Base-by-base conservation (phyloP, 2,888 invertebrate species). In the Xanthostigma xanthostigma region DNA sequence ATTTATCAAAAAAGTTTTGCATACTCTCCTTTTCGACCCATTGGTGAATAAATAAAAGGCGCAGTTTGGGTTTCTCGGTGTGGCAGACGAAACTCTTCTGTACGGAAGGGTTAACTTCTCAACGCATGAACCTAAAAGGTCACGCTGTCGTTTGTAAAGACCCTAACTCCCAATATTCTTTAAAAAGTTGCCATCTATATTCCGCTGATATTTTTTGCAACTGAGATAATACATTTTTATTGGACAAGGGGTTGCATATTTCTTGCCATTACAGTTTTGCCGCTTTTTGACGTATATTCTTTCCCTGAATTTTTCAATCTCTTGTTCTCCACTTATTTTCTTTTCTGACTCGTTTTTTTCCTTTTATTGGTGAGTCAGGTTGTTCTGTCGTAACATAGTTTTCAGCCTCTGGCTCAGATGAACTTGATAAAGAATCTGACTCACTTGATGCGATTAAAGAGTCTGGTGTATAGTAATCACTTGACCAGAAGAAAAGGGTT, bases 61-160 rank as follows among this genome's bases (percentile, higher is more conserved):
- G 36, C 50, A 50, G 49, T 50, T 51, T 38, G 40, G 41, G 34
- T 35, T 42, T n/a, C 12, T n/a, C 3, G n/a, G n/a, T 12, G 38
- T 38, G 8, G 13, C 17, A 14, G 9, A 14, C 17, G 11, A 10
- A 17, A 10, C 14, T 11, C n/a, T n/a, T 40, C 45, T 40, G 17
- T 50, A 34, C 49, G 50, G 39, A 46, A 50, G 39, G 44, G 27
- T 40, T 40, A 41, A 45, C 33, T 45, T 45, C 41, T 50, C 52
- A 10, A 50, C 37, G 27, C 50, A 52, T 10, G 50, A 50, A 27
- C 48, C 44, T 41, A 52, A 38, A 37, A 46, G 48, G 44, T 49
- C 50, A 12, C 50, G 50, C 46, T 52, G 52, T 10, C 52, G 39
- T 41, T 52, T n/a, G 52, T 33, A 50, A 52, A 35, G 17, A 14